Evolutionary conservation across 2,888 invertebrate genomes (phyloP).

Genomic region (Drosophila mettleri): DNA sequence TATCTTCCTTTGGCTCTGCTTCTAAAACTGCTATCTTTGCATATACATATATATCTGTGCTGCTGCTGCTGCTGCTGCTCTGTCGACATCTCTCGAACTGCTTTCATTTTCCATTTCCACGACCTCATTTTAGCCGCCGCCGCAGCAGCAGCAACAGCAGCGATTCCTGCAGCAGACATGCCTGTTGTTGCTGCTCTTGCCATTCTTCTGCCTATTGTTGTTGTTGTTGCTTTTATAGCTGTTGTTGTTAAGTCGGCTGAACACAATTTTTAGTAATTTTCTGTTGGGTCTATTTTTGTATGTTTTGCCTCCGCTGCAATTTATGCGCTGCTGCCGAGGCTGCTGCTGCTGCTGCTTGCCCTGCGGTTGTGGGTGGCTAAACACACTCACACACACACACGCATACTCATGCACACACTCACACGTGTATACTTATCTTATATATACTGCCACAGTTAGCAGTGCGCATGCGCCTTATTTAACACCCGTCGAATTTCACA

Average conservation of each 20-base stretch:
- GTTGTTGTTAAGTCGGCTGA: constrained; percentile 40
- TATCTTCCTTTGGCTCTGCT: neutral
- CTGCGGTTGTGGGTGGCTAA: constrained; percentile 72
- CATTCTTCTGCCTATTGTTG: constrained; percentile 5
- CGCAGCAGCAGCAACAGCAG: constrained; percentile 19
- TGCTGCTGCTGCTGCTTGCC: constrained; percentile 36
- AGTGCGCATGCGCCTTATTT: constrained; percentile 64
- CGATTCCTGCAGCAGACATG: constrained; percentile 17
- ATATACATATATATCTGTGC: constrained; percentile 2
- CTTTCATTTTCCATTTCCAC: constrained; percentile 85
- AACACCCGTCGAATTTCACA: constrained; percentile 14
- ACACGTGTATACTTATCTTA: constrained; percentile 1
- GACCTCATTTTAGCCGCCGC: constrained; percentile 81
- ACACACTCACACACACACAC: constrained; percentile 30
- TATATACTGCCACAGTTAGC: constrained; percentile 30
- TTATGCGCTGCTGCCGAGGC: constrained; percentile 45
- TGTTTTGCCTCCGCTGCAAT: constrained; percentile 46
- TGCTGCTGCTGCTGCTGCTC: constrained; percentile 26
- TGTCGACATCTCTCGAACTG: constrained; percentile 69
- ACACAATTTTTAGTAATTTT: constrained; percentile 52
- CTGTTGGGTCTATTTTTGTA: constrained; percentile 40
- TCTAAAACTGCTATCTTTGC: neutral
- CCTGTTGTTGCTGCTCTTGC: constrained; percentile 13
- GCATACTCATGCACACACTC: constrained; percentile 11
- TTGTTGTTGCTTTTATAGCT: constrained; percentile 26